Evolutionary conservation across 2,797 vertebrate genomes (phyloP).

Genomic region (Phyllotis vaccarum): DNA sequence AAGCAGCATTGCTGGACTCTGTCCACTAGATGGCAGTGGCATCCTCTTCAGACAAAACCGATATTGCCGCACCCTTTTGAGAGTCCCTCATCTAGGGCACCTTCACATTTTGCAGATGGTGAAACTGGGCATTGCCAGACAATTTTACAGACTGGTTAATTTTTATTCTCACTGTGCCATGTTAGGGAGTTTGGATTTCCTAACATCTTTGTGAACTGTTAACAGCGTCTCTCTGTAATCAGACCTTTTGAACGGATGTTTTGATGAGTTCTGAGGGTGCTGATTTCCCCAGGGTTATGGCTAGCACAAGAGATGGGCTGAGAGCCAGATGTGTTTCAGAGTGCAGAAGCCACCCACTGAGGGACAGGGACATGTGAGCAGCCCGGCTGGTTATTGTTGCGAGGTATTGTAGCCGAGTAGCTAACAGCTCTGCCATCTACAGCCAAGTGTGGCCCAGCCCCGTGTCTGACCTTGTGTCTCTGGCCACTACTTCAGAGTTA

Average conservation of each 20-base stretch:
- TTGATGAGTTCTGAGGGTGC: background rate
- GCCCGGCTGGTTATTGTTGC: rapidly evolving
- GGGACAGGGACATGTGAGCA: background rate
- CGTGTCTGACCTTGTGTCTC: background rate
- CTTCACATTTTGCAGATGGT: background rate
- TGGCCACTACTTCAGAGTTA: background rate
- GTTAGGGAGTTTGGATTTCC: background rate
- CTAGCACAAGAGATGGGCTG: background rate
- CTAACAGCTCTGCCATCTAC: background rate
- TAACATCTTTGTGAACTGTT: background rate
- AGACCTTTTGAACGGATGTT: background rate
- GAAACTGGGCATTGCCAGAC: background rate
- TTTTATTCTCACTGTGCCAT: background rate
- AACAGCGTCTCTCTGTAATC: background rate
- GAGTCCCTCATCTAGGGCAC: background rate
- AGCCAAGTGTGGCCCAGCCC: background rate
- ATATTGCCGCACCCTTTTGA: background rate
- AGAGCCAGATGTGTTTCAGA: background rate
- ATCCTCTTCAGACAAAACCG: background rate
- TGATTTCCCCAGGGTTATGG: background rate
- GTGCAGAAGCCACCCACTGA: background rate
- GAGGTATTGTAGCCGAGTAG: background rate
- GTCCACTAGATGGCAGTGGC: background rate
- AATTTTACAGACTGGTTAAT: background rate
- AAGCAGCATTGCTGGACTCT: background rate